A percentile compares a stretch with the other conserved stretches of the same genome.
phyloP scores from a whole-genome alignment of 2,113 vertebrate species.

The Probosciger aterrimus region DNA sequence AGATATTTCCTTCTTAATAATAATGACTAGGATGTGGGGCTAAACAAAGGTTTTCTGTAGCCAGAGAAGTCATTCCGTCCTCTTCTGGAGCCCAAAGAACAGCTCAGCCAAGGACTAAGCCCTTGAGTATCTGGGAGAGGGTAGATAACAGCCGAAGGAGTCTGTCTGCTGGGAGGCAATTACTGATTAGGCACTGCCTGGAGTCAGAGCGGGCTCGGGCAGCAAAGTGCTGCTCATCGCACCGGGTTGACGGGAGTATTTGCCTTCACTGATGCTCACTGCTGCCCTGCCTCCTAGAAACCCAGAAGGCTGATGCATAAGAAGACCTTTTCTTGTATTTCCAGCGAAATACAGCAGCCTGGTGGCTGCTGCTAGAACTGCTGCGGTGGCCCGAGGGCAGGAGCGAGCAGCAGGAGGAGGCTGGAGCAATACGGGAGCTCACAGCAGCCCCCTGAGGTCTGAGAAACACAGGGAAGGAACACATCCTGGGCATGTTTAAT shows the following conservation, averaged over 20 bases:
- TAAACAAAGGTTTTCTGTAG: background rate
- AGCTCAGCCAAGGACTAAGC: background rate
- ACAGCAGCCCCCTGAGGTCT: rapidly evolving
- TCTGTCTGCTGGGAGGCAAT: background rate
- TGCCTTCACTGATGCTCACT: background rate
- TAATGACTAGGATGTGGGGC: background rate
- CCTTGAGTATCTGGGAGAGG: background rate
- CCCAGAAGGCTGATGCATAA: background rate
- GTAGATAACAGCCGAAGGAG: background rate
- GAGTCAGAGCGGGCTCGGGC: background rate
- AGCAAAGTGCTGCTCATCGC: rapidly evolving
- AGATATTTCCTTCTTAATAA: background rate
- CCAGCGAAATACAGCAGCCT: constrained; percentile 65
- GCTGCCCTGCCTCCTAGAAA: background rate
- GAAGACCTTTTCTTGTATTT: constrained; percentile 18
- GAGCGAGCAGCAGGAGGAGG: background rate
- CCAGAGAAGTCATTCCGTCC: rapidly evolving
- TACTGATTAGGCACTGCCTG: background rate
- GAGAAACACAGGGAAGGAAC: background rate
- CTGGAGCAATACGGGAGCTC: background rate
- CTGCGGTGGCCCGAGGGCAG: background rate
- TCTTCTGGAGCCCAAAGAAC: background rate
- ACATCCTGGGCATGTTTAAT: background rate
- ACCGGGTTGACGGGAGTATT: background rate
- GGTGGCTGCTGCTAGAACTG: constrained; percentile 53